phyloP scores from a whole-genome alignment of 2,113 vertebrate genomes.

The Tretioscincus oriximinensis region DNA sequence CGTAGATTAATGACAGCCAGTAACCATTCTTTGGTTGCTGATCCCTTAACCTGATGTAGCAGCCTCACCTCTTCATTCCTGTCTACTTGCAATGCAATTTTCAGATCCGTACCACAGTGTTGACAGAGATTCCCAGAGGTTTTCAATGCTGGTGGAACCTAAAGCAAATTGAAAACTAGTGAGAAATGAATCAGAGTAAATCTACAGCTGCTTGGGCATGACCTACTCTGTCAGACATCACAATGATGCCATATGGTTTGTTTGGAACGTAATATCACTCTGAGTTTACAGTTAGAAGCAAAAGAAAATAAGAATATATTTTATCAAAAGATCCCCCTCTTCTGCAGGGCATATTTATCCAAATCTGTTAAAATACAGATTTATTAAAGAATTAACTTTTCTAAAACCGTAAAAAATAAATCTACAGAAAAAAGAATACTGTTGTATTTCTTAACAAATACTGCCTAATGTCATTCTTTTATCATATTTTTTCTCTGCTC shows the following conservation, averaged over 20 bases:
- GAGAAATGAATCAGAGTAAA: slow-evolving; percentile 7
- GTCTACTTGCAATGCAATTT: not conserved
- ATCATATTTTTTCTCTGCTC: too few relatives aligned
- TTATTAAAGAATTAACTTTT: not conserved
- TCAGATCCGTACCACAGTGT: not conserved
- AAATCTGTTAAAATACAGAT: slow-evolving; percentile 23
- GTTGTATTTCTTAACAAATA: not conserved
- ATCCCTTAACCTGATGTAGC: not conserved
- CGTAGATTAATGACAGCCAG: not conserved
- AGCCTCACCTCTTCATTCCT: not conserved
- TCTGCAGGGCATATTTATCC: not conserved
- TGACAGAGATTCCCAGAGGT: not conserved
- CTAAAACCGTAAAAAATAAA: not conserved
- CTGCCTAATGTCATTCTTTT: too few relatives aligned
- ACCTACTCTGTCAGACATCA: slow-evolving; percentile 7
- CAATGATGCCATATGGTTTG: not conserved
- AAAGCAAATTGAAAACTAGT: slow-evolving; percentile 2
- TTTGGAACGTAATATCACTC: not conserved
- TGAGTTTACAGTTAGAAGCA: not conserved
- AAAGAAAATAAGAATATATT: not conserved
- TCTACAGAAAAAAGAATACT: not conserved
- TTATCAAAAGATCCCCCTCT: not conserved
- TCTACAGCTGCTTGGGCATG: slow-evolving; percentile 11
- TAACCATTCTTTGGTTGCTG: not conserved
- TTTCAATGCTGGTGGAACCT: not conserved